Evolutionary conservation across 2,888 invertebrate species (phyloP), one percentile per base, ranked within the genome.

Genomic region (Hipparchia sbordonii): DNA sequence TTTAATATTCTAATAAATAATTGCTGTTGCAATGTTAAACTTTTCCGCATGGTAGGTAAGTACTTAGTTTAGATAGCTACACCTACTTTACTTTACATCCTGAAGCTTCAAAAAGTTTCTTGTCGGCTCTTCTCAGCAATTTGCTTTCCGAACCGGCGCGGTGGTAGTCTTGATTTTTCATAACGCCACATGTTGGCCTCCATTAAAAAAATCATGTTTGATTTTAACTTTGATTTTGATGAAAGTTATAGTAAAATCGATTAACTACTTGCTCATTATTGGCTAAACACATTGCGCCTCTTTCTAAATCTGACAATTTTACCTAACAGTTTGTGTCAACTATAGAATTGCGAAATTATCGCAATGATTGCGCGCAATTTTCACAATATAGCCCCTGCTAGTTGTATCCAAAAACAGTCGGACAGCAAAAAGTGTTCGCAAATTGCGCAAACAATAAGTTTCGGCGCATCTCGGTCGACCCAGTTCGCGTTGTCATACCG

Each of bases 381-480:
- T 23, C 65, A 23, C 65, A 65, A 65, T 7, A 65, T 33, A 51
- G 52, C 33, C 62, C 45, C n/a, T 6, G 48, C 52, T 66, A 45
- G 13, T 23, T 52, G 23, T 60, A 39, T 46, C 54, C 67, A 65
- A 65, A 65, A 65, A 9, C 51, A 52, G 52, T 13, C 51, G 1
- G 52, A 52, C 66, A 63, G 73, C 62, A 72, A 67, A 67, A 72
- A 63, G 39, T 54, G 62, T 56, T 48, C 62, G 77, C 65, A 71
- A 72, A 79, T 89, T 87, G 82, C 84, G 87, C 83, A 89, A 90
- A 85, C 81, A 81, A 85, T 87, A 85, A 85, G 86, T 88, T 90
- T 87, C 81, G 86, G 88, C 84, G 84, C 89, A 89, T 90, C 90
- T 89, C 84, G 82, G 81, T 85, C 87, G 90, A 88, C 90, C 91